These are phyloP conservation scores for Lomographa bimaculata DNA, from an alignment of 2,888 invertebrate species.

Conservation along the genomic window DNA sequence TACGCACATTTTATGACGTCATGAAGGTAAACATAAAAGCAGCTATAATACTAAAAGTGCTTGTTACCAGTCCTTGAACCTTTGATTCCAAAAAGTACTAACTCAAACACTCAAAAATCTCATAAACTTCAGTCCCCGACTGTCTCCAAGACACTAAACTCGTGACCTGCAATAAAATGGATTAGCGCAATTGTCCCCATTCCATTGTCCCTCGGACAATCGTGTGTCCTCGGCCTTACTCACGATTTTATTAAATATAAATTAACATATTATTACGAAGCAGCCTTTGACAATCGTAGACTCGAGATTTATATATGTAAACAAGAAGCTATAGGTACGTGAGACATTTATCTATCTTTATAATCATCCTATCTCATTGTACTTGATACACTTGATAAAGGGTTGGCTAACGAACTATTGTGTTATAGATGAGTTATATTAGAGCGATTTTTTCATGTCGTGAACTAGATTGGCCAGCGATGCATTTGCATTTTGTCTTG, in stretches of 20 bases:
- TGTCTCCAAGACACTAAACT: constrained; percentile 40
- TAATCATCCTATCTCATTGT: constrained; percentile 19
- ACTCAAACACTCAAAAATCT: constrained; percentile 22
- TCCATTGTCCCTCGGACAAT: constrained; percentile 26
- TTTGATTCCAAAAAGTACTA: constrained; percentile 1
- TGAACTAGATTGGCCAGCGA: constrained; percentile 52
- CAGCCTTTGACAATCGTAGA: constrained; percentile 62
- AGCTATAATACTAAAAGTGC: too few species aligned
- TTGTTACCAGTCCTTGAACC: too few species aligned
- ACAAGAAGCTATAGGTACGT: constrained; percentile 51
- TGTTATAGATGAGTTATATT: constrained; percentile 52
- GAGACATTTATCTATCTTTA: constrained; percentile 44
- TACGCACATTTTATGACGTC: too few species aligned
- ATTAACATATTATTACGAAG: constrained; percentile 77
- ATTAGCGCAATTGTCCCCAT: constrained; percentile 50
- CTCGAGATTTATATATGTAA: constrained; percentile 77
- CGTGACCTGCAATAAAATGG: constrained; percentile 80
- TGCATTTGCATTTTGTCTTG: constrained; percentile 53
- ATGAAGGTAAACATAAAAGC: too few species aligned
- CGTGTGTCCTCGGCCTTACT: constrained; percentile 45
- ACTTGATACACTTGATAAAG: constrained; percentile 41
- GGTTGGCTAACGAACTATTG: constrained; percentile 74
- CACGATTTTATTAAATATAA: constrained; percentile 76
- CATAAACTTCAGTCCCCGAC: constrained; percentile 33
- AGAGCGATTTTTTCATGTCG: constrained; percentile 47